A percentile compares a stretch with the other conserved stretches of the same genome.
These are phyloP conservation scores for Ondatra zibethicus DNA, from an alignment of 2,113 vertebrate genomes.

Conservation along the genomic window DNA sequence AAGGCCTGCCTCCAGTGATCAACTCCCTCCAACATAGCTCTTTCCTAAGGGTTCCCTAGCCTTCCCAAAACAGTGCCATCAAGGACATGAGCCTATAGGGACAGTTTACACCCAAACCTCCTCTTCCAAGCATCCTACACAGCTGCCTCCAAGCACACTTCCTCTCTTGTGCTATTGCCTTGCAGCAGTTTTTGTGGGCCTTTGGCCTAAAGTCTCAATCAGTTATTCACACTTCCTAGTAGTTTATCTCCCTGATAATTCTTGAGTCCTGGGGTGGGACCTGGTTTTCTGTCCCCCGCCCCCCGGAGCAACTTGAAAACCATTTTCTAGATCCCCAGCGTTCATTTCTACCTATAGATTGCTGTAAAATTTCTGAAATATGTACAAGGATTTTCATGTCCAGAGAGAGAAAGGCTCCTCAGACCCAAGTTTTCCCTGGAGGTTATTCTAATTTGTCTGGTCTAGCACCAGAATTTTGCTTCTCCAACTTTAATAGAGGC, in stretches of 20 bases:
- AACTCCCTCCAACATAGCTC: neutral
- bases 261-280: neutral
- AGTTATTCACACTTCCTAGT: neutral
- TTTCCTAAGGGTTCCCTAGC: no score
- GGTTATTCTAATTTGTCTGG: neutral
- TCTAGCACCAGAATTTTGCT: slow-evolving; percentile 25
- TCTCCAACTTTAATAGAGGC: neutral
- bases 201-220: neutral
- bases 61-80: neutral
- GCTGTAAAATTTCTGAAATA: neutral
- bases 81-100: neutral
- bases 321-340: neutral
- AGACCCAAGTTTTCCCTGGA: neutral
- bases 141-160: neutral
- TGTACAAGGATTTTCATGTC: neutral
- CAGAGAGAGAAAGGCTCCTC: neutral
- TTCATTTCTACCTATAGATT: neutral
- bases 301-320: neutral
- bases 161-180: neutral
- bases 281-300: neutral
- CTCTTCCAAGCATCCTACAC: neutral
- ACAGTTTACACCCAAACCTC: neutral
- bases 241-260: neutral
- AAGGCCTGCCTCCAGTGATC: neutral
- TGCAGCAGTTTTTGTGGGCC: neutral